Evolutionary conservation across 2,888 invertebrate species (phyloP).

Genomic region (Platerodrilus igneus): DNA sequence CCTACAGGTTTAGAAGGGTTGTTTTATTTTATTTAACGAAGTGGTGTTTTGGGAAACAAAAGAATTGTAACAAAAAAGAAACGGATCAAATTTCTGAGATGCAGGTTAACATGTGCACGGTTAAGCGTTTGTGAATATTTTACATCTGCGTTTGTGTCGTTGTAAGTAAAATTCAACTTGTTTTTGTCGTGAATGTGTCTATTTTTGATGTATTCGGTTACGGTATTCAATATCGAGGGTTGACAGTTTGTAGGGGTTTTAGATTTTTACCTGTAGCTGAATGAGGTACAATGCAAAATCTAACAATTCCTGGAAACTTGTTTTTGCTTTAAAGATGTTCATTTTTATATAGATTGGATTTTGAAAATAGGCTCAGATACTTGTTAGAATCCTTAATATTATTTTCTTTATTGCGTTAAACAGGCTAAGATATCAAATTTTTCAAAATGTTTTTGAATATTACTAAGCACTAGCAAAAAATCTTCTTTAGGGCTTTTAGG

Average conservation of each 20-base stretch:
- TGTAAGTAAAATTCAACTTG: constrained; percentile 8
- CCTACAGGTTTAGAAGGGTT: constrained; percentile 2
- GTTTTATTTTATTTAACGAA: constrained; percentile 3
- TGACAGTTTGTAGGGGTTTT: constrained; percentile 2
- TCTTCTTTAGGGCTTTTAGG: no score
- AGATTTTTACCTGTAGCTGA: constrained; percentile 4
- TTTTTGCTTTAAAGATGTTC: no score
- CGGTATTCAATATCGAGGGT: constrained; percentile 6
- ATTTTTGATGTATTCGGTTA: constrained; percentile 1
- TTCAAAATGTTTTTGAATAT: no score
- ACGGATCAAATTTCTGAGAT: constrained; percentile 9
- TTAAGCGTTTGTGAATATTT: constrained; percentile 3
- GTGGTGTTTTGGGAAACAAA: constrained; percentile 5
- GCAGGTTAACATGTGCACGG: constrained; percentile 16
- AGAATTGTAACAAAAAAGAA: no score
- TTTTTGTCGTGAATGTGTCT: constrained; percentile 1
- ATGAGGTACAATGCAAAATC: no score
- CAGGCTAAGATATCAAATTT: no score
- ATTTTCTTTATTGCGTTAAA: no score
- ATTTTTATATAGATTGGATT: no score
- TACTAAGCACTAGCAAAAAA: no score
- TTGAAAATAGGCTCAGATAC: no score
- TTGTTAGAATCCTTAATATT: no score
- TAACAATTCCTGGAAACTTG: no score
- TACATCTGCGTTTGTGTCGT: constrained; percentile 8